phyloP scores from a whole-genome alignment of 2,797 vertebrate species.

The Lycodopsis pacificus region DNA sequence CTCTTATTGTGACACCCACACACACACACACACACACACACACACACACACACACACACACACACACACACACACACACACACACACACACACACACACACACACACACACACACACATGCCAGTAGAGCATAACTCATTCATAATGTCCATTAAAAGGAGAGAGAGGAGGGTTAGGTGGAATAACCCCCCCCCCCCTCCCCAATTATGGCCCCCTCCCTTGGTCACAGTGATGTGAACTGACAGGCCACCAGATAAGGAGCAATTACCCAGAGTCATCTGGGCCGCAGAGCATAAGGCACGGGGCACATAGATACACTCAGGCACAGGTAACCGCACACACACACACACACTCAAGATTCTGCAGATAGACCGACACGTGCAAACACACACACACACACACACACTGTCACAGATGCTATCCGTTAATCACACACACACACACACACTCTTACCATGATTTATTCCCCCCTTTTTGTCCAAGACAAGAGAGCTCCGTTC shows the following conservation, averaged over 20 bases:
- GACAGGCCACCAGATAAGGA: slow-evolving; percentile 77
- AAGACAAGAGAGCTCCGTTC: slow-evolving; percentile 57
- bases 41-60: slow-evolving; percentile 40
- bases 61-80: slow-evolving; percentile 46
- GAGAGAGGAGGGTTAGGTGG: slow-evolving; percentile 38
- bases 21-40: slow-evolving; percentile 47
- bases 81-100: slow-evolving; percentile 10
- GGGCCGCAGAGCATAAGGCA: slow-evolving; percentile 60
- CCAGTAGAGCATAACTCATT: slow-evolving; percentile 73
- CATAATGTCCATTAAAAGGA: slow-evolving; percentile 76
- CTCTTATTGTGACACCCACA: slow-evolving; percentile 34
- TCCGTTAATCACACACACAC: slow-evolving; percentile 38
- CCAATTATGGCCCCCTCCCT: slow-evolving; percentile 30
- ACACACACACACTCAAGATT: background rate
- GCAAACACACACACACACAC: slow-evolving; percentile 31
- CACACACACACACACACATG: slow-evolving; percentile 42
- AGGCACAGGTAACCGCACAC: background rate
- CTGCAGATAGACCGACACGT: background rate
- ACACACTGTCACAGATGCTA: slow-evolving; percentile 44
- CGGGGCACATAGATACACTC: slow-evolving; percentile 19
- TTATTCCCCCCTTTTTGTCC: slow-evolving; percentile 47
- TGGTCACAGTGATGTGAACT: slow-evolving; percentile 72
- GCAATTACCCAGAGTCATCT: slow-evolving; percentile 74
- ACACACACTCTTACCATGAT: slow-evolving; percentile 63
- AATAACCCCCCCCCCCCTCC: slow-evolving; percentile 61